Evolutionary conservation across 2,888 invertebrate species (phyloP).

Genomic region (Nasonia oneida): DNA sequence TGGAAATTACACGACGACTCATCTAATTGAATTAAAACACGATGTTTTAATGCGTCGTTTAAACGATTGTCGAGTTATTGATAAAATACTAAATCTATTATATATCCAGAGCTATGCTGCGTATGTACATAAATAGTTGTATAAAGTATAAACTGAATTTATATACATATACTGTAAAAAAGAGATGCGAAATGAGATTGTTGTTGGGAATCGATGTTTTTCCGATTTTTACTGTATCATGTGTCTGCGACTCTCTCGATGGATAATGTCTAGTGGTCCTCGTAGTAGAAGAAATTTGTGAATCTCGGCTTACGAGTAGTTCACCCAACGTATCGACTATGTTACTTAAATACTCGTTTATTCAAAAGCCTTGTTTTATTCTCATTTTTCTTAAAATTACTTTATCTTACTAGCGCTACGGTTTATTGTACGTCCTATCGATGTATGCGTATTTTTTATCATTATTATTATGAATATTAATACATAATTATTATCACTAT

Average conservation of each 20-base stretch:
- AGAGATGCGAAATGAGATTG: slow-evolving; percentile 41
- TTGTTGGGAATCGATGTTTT: slow-evolving; percentile 47
- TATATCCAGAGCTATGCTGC: slow-evolving; percentile 47
- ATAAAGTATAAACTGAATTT: slow-evolving; percentile 55
- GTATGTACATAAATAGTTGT: slow-evolving; percentile 62
- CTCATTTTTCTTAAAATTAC: slow-evolving; percentile 46
- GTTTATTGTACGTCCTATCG: slow-evolving; percentile 31
- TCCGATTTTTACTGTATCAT: slow-evolving; percentile 46
- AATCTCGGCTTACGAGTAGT: slow-evolving; percentile 42
- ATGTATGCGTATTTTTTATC: slow-evolving; percentile 44
- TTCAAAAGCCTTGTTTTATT: slow-evolving; percentile 54
- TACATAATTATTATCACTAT: slow-evolving; percentile 39
- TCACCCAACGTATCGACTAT: slow-evolving; percentile 47
- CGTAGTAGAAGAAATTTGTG: slow-evolving; percentile 10
- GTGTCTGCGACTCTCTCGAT: slow-evolving; percentile 31
- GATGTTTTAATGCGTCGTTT: slow-evolving; percentile 30
- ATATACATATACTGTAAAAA: slow-evolving; percentile 48
- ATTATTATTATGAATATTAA: slow-evolving; percentile 3
- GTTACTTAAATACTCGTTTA: slow-evolving; percentile 69
- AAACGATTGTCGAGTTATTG: slow-evolving; percentile 45
- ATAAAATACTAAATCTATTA: slow-evolving; percentile 42
- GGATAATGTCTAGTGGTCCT: slow-evolving; percentile 29
- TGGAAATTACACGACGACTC: slow-evolving; percentile 60
- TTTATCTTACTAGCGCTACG: slow-evolving; percentile 26
- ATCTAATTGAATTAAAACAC: slow-evolving; percentile 47